These are phyloP conservation scores for Phyllostomus hastatus DNA, from an alignment of 2,113 vertebrate species.

Conservation along the genomic window DNA sequence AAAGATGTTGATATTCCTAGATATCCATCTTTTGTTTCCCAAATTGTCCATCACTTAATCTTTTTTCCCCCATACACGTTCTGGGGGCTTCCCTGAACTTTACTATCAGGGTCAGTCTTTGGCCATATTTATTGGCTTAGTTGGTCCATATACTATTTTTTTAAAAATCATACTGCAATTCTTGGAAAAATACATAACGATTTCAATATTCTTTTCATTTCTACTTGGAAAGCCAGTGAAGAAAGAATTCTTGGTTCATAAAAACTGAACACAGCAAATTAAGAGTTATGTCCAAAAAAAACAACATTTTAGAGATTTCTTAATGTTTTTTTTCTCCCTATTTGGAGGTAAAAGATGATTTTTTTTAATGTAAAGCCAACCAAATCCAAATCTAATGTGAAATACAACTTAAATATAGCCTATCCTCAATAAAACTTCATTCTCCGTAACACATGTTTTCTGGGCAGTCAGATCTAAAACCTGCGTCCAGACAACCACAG, in stretches of 20 bases:
- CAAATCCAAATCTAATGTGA: not conserved
- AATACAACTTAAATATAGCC: not conserved
- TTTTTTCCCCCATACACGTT: not conserved
- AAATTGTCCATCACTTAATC: not conserved
- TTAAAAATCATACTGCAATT: not conserved
- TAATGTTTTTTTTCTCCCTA: not conserved
- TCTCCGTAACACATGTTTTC: not conserved
- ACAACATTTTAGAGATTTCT: not conserved
- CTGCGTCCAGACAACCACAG: not conserved
- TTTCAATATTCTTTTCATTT: not conserved
- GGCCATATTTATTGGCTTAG: not conserved
- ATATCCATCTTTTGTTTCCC: not conserved
- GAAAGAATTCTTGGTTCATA: not conserved
- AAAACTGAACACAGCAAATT: constrained; percentile 8
- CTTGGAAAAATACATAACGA: not conserved
- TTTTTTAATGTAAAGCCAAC: not conserved
- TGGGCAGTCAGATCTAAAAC: not conserved
- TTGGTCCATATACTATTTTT: not conserved
- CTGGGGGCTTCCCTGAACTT: not conserved
- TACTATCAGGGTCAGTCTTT: not conserved
- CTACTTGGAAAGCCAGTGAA: not conserved
- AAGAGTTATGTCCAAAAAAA: not conserved
- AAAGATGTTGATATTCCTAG: not conserved
- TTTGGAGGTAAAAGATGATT: not conserved
- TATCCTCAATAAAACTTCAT: not conserved